Conservation (phyloP, 2,797 vertebrate species). For the Natrix natrix region DNA sequence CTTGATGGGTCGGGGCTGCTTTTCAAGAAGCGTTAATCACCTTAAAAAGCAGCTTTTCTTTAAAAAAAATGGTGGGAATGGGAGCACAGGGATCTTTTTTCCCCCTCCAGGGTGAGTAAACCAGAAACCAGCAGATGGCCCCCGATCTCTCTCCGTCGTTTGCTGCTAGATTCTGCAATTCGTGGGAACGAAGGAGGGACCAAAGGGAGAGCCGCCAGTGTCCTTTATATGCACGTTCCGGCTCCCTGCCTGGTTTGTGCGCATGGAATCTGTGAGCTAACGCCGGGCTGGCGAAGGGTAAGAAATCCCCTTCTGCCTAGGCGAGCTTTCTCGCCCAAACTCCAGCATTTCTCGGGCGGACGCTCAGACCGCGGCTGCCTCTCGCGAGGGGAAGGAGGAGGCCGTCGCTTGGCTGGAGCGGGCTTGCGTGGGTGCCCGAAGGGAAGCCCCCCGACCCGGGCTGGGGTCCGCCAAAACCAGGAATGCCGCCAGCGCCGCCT, state of each 20-base stretch:
- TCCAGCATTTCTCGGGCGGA: neutral
- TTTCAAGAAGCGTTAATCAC: neutral
- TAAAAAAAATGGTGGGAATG: neutral
- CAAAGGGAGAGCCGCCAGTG: neutral
- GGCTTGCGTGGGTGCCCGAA: conserved; percentile 10
- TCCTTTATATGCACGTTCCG: neutral
- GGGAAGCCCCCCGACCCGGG: neutral
- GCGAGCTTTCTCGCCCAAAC: neutral
- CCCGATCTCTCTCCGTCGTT: conserved; percentile 9
- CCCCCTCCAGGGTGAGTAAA: neutral
- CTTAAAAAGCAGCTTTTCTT: neutral
- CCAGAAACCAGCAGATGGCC: conserved; percentile 56
- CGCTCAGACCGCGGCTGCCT: neutral
- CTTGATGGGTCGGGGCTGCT: neutral
- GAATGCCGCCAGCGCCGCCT: conserved; percentile 1
- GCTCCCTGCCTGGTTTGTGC: neutral
- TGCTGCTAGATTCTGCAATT: neutral
- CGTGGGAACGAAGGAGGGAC: neutral
- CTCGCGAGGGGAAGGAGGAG: conserved; percentile 51
- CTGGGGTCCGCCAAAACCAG: neutral
- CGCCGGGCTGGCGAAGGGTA: neutral
- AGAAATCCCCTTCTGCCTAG: neutral
- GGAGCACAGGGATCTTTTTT: neutral
- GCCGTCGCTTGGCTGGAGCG: conserved; percentile 16
- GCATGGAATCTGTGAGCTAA: conserved; percentile 9